These are phyloP conservation scores for Diaprepes abbreviatus DNA, from an alignment of 2,888 invertebrate genomes.

Conservation along the genomic window DNA sequence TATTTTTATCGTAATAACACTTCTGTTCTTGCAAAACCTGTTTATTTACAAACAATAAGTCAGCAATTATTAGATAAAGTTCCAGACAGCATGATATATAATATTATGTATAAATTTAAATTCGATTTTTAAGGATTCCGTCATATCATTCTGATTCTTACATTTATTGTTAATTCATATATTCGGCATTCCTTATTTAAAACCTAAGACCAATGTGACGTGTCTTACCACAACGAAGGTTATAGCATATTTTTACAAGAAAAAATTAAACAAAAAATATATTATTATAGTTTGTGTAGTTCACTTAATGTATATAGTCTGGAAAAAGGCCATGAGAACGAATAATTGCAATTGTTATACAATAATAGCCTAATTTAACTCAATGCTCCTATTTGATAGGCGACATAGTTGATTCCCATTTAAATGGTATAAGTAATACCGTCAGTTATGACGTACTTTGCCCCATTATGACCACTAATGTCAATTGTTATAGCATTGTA, in stretches of 20 bases:
- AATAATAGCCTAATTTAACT: neutral
- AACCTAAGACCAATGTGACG: neutral
- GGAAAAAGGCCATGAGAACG: neutral
- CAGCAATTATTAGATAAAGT: too few species aligned
- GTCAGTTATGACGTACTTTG: neutral
- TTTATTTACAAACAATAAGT: too few species aligned
- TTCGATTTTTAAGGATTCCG: too few species aligned
- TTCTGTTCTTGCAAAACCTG: too few species aligned
- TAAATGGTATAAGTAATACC: neutral
- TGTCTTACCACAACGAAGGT: slow-evolving; percentile 1
- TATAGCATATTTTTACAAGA: neutral
- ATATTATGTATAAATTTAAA: too few species aligned
- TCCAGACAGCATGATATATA: too few species aligned
- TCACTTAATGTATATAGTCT: neutral
- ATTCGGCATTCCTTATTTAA: too few species aligned
- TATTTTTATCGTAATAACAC: too few species aligned
- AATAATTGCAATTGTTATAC: neutral
- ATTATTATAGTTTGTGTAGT: neutral
- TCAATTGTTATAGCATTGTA: too few species aligned
- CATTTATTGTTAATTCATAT: too few species aligned
- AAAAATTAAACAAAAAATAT: neutral
- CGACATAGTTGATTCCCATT: neutral
- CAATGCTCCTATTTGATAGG: neutral
- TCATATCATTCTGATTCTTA: too few species aligned
- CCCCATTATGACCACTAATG: neutral